A percentile compares a stretch with the other conserved stretches of the same genome.
Conservation (phyloP, 2,113 vertebrate species). For the Oncorhynchus nerka region DNA sequence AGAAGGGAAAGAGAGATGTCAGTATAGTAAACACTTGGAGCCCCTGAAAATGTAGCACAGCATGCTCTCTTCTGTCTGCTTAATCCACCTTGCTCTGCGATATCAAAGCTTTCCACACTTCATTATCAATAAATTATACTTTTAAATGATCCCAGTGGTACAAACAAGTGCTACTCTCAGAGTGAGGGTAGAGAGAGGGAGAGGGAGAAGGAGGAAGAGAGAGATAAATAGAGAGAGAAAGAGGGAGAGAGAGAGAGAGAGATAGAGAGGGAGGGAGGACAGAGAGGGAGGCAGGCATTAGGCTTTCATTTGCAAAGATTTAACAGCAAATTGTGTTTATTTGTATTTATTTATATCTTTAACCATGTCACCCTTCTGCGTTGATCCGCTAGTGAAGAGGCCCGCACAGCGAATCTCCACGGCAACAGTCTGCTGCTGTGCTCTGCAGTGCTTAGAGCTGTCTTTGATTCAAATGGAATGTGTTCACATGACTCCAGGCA, state of each 20-base stretch:
- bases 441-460: constrained; percentile 2
- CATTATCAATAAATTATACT: constrained; percentile 49
- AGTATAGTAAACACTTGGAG: too few species aligned
- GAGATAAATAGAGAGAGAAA: not conserved
- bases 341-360: constrained; percentile 41
- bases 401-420: constrained; percentile 27
- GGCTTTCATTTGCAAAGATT: constrained; percentile 55
- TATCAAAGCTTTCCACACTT: constrained; percentile 44
- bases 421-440: constrained; percentile 1
- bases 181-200: constrained; percentile 16
- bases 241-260: not conserved
- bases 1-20: not conserved
- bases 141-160: constrained; percentile 48
- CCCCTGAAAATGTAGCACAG: not conserved
- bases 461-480: constrained; percentile 21
- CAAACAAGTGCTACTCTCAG: constrained; percentile 28
- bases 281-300: constrained; percentile 9
- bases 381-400: constrained; percentile 6
- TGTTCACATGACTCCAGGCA: not conserved
- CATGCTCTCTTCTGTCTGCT: constrained; percentile 29
- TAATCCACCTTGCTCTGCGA: constrained; percentile 28
- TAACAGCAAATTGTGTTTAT: constrained; percentile 48
- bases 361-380: constrained; percentile 29
- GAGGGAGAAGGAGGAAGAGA: constrained; percentile 16
- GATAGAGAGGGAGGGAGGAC: constrained; percentile 20